A percentile compares a stretch with the other conserved stretches of the same genome.
Evolutionary conservation across 2,113 vertebrate species (phyloP).

Genomic region (human (Homo sapiens)): GRCh38 chr14:54398001-54398500

Average conservation of each 20-base stretch:
- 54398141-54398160: no score
- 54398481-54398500: neutral
- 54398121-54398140: no score
- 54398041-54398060: no score
- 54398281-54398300: constrained; percentile 2
- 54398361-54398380: neutral
- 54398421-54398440: neutral
- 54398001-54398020: no score
- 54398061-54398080: no score
- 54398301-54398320: neutral
- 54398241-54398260: neutral
- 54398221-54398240: neutral
- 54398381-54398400: neutral
- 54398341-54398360: neutral
- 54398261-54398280: neutral
- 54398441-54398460: neutral
- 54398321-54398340: neutral
- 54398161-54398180: neutral
- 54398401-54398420: neutral
- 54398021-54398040: no score
- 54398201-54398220: neutral
- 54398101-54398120: no score
- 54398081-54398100: no score
- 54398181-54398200: neutral
- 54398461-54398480: neutral